Evolutionary conservation across 2,113 vertebrate genomes (phyloP), one percentile per base, ranked within the genome.

Genomic region (Perca flavescens): DNA sequence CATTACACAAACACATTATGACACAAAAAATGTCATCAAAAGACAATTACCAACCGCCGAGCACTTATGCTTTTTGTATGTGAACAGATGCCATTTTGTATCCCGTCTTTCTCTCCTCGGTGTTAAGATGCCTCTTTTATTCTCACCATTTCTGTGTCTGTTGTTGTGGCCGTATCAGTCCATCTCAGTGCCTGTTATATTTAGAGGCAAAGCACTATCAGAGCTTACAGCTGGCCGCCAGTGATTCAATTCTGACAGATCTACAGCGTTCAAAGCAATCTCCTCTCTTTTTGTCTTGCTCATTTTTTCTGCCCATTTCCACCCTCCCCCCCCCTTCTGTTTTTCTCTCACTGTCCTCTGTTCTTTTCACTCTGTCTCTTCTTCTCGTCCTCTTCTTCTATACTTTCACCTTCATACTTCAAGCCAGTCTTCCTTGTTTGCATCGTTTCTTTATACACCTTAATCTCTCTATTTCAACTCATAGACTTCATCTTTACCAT

Each of bases 231-330:
- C 84, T 86, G 91, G 77, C 85, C 19, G 57, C 80, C 79, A 75
- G 86, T 90, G 90, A 94, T 92, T 94, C 88, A 84, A 85, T 85
- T 92, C 87, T 91, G 90, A 93, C 90, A 92, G 89, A 88, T 87
- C 86, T 81, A 74, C 83, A 79, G 79, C 67, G 25, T 91, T 91
- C 83, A 90, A 88, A 86, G 85, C 79, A 92, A 89, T 89, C 77
- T 81, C 83, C 82, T 72, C 75, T 86, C 57, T 83, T 85, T 91
- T 74, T 89, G 85, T 89, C 74, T 83, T 46, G n/a, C 73, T 86
- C 67, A 62, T 76, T 91, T 90, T 82, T 82, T 82, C 77, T 58
- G 22, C 58, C 73, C 74, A 68, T 61, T 57, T 61, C 71, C 63
- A 40, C 46, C 31, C 17, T 56, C 71, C 36, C 57, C 60, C 34